Evolutionary conservation across 1,140 invertebrate species (phyloP).

Genomic region (Helicorthomorpha holstii): DNA sequence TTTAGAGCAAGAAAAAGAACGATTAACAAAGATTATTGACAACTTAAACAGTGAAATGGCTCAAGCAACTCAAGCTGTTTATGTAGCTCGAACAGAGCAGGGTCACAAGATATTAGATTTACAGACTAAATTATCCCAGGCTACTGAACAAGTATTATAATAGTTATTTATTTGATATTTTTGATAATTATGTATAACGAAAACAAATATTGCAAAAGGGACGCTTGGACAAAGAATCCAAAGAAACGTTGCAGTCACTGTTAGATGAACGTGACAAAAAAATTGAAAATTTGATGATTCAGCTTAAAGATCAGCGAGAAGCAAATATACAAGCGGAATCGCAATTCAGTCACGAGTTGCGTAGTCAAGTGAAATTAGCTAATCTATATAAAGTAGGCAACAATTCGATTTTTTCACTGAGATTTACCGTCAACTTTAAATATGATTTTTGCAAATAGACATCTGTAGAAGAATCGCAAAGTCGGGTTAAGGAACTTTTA

Average conservation of each 20-base stretch:
- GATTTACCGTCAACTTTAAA: neutral
- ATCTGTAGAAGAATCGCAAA: slow-evolving; percentile 48
- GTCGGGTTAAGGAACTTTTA: slow-evolving; percentile 56
- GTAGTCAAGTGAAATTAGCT: slow-evolving; percentile 64
- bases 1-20: slow-evolving; percentile 56
- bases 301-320: slow-evolving; percentile 53
- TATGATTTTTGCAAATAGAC: neutral
- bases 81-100: slow-evolving; percentile 52
- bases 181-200: neutral
- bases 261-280: slow-evolving; percentile 46
- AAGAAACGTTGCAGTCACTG: slow-evolving; percentile 41
- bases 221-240: slow-evolving; percentile 32
- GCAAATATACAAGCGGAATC: slow-evolving; percentile 56
- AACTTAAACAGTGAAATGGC: slow-evolving; percentile 55
- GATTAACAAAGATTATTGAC: slow-evolving; percentile 56
- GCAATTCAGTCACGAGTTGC: slow-evolving; percentile 63
- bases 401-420: neutral
- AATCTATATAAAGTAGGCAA: slow-evolving; percentile 52
- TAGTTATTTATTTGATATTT: neutral
- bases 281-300: slow-evolving; percentile 51
- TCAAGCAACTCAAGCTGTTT: slow-evolving; percentile 52
- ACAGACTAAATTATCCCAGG: slow-evolving; percentile 56
- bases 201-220: neutral
- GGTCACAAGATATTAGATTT: slow-evolving; percentile 47
- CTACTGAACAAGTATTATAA: slow-evolving; percentile 50